These are phyloP conservation scores for Papilio elwesi DNA, from an alignment of 2,888 invertebrate genomes.

Conservation along the genomic window DNA sequence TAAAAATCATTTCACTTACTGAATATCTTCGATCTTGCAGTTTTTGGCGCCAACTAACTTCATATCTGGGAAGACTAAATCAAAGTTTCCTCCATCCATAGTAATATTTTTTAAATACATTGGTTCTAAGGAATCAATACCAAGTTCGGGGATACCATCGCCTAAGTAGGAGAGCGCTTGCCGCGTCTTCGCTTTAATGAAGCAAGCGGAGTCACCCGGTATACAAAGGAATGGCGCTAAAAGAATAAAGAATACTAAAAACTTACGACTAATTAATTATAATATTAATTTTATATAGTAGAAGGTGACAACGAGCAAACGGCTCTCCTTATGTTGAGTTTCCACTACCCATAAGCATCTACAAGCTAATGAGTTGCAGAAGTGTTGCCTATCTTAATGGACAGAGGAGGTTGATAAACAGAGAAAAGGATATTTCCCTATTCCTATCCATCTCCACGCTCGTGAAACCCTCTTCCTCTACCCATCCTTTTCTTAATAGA, in stretches of 20 bases:
- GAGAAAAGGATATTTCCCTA: too few relatives aligned
- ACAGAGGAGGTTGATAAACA: too few relatives aligned
- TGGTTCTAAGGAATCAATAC: constrained; percentile 24
- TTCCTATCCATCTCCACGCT: too few relatives aligned
- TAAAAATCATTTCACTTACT: constrained; percentile 7
- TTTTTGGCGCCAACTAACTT: constrained; percentile 22
- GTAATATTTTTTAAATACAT: constrained; percentile 30
- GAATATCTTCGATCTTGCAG: constrained; percentile 14
- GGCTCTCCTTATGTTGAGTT: too few relatives aligned
- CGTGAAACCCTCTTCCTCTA: too few relatives aligned
- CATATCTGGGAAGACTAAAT: constrained; percentile 12
- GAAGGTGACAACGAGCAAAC: too few relatives aligned
- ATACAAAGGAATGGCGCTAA: not conserved
- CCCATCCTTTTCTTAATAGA: too few relatives aligned
- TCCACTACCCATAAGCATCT: too few relatives aligned
- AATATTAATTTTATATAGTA: too few relatives aligned
- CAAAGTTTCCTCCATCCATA: constrained; percentile 27
- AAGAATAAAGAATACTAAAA: not conserved
- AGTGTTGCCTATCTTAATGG: too few relatives aligned
- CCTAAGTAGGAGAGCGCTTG: constrained; percentile 28
- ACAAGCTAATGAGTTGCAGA: too few relatives aligned
- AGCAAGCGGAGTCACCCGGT: constrained; percentile 1
- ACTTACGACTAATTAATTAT: too few relatives aligned
- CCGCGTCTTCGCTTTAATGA: constrained; percentile 21
- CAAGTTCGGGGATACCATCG: constrained; percentile 31